These are phyloP conservation scores for Ptilorrhoa leucosticta DNA, from an alignment of 2,113 vertebrate species.

Conservation along the genomic window DNA sequence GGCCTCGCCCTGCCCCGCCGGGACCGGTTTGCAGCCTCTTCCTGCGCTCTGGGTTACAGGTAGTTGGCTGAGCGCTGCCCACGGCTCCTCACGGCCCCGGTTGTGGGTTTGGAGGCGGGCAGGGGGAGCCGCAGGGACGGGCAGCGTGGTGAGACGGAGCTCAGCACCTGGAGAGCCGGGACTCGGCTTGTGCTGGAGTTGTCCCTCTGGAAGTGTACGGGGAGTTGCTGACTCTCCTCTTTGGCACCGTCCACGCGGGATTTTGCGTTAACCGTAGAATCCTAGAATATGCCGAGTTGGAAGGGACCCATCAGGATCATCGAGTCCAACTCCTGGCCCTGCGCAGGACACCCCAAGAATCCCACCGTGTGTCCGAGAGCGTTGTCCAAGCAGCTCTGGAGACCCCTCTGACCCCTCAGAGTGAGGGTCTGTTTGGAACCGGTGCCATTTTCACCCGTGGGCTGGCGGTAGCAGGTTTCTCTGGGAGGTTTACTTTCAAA, in stretches of 20 bases:
- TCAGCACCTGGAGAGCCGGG: rapidly evolving
- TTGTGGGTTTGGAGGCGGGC: not conserved
- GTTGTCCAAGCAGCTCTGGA: not conserved
- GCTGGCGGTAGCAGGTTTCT: not conserved
- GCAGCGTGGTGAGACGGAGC: not conserved
- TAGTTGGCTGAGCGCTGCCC: not conserved
- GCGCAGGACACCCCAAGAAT: not conserved
- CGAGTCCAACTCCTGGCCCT: not conserved
- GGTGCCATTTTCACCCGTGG: rapidly evolving
- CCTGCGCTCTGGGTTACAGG: not conserved
- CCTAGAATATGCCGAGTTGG: not conserved
- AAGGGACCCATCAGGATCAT: not conserved
- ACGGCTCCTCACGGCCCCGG: not conserved
- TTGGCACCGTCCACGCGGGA: rapidly evolving
- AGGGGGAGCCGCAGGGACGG: not conserved
- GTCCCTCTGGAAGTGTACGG: rapidly evolving
- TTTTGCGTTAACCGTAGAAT: not conserved
- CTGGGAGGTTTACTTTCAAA: not conserved
- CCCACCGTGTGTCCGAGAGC: not conserved
- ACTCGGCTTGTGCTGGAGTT: not conserved
- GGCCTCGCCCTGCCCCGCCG: not conserved
- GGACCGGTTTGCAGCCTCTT: not conserved
- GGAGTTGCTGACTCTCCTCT: not conserved
- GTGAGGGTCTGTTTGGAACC: rapidly evolving
- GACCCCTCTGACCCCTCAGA: not conserved